Evolutionary conservation across 2,113 vertebrate species (phyloP).

Genomic region (Cyprinodon brontotheroides): DNA sequence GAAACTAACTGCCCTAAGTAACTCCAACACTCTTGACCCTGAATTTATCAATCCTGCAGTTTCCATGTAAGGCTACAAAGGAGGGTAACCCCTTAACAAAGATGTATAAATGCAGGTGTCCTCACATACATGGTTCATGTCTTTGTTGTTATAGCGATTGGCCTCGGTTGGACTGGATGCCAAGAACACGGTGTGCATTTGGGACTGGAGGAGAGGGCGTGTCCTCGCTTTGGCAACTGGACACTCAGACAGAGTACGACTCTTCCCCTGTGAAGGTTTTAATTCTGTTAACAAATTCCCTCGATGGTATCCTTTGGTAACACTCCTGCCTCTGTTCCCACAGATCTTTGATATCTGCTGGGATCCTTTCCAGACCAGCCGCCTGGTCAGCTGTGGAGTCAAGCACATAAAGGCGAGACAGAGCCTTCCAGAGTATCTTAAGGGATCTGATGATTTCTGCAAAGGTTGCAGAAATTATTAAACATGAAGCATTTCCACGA

Average conservation of each 20-base stretch:
- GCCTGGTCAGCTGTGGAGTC: conserved; percentile 95
- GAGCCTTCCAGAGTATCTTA: neutral
- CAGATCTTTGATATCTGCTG: conserved; percentile 98
- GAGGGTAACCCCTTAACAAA: neutral
- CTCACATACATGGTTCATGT: neutral
- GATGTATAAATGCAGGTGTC: neutral
- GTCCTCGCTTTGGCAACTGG: conserved; percentile 92
- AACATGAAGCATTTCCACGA: neutral
- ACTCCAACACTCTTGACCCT: no score
- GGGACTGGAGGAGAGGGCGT: conserved; percentile 96
- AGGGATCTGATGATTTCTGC: neutral
- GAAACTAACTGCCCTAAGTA: neutral
- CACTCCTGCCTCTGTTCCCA: neutral
- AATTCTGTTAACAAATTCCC: neutral
- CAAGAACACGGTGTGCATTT: conserved; percentile 95
- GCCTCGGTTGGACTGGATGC: conserved; percentile 94
- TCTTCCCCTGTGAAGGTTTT: fast-evolving
- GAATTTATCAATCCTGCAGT: no score
- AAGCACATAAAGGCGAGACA: conserved; percentile 95
- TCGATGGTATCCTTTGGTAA: neutral
- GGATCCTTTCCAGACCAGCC: conserved; percentile 89
- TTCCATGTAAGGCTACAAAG: neutral
- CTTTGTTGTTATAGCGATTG: conserved; percentile 80
- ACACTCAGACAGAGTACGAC: conserved; percentile 84
- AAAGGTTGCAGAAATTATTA: neutral